Conservation (phyloP, 2,888 invertebrate genomes). For the Anaspis maculata region DNA sequence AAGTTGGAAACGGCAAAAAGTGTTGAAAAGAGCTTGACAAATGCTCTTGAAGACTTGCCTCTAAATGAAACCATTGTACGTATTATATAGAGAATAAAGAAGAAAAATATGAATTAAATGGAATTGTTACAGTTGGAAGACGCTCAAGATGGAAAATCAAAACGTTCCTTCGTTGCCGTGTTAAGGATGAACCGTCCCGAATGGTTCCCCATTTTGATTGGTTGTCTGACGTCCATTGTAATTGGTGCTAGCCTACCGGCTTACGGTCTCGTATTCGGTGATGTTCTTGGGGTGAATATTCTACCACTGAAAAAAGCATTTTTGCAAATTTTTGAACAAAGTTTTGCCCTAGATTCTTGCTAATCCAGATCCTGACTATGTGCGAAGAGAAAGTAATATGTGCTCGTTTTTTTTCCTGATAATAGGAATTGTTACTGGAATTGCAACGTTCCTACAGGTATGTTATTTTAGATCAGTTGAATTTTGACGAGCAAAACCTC, state of each 20-base stretch:
- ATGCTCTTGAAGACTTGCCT: too few species aligned
- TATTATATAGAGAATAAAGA: too few species aligned
- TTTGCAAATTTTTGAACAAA: too few species aligned
- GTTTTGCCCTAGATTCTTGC: constrained; percentile 52
- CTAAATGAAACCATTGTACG: too few species aligned
- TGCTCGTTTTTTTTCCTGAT: constrained; percentile 60
- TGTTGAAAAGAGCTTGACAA: too few species aligned
- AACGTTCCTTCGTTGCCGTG: too few species aligned
- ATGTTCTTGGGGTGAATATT: constrained; percentile 52
- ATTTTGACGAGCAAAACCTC: too few species aligned
- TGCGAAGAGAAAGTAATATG: constrained; percentile 49
- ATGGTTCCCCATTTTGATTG: constrained; percentile 54
- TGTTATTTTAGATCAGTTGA: too few species aligned
- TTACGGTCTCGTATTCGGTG: constrained; percentile 62
- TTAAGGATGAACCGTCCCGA: constrained; percentile 60
- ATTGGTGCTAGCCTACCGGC: constrained; percentile 64
- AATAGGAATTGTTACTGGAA: constrained; percentile 56
- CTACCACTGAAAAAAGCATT: neutral
- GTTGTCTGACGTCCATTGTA: constrained; percentile 52
- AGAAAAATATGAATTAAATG: too few species aligned
- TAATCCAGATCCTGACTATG: constrained; percentile 43
- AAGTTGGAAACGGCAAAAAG: too few species aligned
- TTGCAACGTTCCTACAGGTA: constrained; percentile 61
- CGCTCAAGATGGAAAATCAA: too few species aligned
- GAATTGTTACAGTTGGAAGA: too few species aligned